Evolutionary conservation across 2,797 vertebrate species (phyloP).

Genomic region (Crocodylus rhombifer): DNA sequence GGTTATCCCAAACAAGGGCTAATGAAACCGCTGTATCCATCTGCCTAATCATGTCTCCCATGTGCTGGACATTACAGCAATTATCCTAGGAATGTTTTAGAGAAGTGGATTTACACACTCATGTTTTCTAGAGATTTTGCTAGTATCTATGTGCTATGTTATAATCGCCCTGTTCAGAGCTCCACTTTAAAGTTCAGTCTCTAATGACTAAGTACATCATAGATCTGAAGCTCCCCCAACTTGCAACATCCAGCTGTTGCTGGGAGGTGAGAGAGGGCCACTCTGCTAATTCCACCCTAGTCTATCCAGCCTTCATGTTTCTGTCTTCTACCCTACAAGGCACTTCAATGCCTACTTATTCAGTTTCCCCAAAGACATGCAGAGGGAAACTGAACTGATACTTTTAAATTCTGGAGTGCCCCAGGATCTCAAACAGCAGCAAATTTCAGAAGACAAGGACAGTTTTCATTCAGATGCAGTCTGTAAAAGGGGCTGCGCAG

Average conservation of each 20-base stretch:
- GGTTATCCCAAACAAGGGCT: not conserved
- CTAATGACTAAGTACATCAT: not conserved
- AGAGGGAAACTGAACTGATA: not conserved
- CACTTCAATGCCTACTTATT: not conserved
- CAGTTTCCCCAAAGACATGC: not conserved
- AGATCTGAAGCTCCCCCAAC: not conserved
- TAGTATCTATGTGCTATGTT: not conserved
- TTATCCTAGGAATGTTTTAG: not conserved
- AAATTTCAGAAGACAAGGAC: not conserved
- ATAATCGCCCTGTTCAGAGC: not conserved
- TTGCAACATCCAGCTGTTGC: not conserved
- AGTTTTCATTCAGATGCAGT: not conserved
- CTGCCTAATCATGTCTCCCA: not conserved
- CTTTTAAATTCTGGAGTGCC: too few species aligned
- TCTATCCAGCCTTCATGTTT: not conserved
- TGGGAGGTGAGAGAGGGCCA: not conserved
- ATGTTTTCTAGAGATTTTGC: not conserved
- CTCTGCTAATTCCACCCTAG: fast-evolving
- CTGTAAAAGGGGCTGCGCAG: fast-evolving
- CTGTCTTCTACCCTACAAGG: not conserved
- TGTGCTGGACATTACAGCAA: not conserved
- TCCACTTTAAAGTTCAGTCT: not conserved
- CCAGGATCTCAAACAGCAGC: fast-evolving
- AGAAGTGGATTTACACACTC: not conserved
- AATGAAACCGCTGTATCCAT: not conserved